Base-by-base conservation (phyloP, 2,113 vertebrate species). In the Vimba vimba region DNA sequence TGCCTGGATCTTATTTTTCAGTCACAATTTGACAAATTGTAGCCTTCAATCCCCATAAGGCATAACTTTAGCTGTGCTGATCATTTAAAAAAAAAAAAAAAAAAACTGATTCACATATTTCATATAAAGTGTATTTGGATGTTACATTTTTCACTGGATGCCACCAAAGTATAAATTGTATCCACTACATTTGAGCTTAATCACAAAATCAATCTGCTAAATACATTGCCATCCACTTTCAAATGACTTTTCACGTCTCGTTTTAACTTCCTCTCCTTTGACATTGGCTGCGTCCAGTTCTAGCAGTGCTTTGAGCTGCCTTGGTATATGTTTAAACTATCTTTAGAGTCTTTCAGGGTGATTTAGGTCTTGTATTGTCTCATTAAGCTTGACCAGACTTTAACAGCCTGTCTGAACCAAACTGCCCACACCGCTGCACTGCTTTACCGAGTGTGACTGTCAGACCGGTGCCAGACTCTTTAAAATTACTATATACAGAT, bases 321-420 rank as follows among this genome's bases (percentile, higher is more conserved):
- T 11, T 57, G 27, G 43, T 7, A 47, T 74, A 47, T 74, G 23
- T 25, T 45, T n/a, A 74, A 74, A 7, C 30, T 57, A n/a, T 36
- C 23, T 39, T 83, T 19, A 68, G 60, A 17, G 57, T 85, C 47
- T 55, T n/a, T 64, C 33, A 19, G 55, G 13, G 7, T 23, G 12
- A 60, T 25, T 62, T 77, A 13, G 27, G 69, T 59, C 13, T 59
- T 77, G 43, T 85, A 55, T 79, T 57, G 64, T 85, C 62, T 59
- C 25, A 68, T 45, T 7, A 52, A 85, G 83, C 57, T 59, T 73
- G 30, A 45, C 25, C 50, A 47, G 66, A 80, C 64, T 71, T 86
- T 47, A 45, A 45, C 17, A 71, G 62, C 33, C 64, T 79, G 62
- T 50, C 43, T 85, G 47, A 79, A 55, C 9, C 64, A 85, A 57